Conservation (phyloP, 2,797 vertebrate genomes). For the Darevskia mixta region DNA sequence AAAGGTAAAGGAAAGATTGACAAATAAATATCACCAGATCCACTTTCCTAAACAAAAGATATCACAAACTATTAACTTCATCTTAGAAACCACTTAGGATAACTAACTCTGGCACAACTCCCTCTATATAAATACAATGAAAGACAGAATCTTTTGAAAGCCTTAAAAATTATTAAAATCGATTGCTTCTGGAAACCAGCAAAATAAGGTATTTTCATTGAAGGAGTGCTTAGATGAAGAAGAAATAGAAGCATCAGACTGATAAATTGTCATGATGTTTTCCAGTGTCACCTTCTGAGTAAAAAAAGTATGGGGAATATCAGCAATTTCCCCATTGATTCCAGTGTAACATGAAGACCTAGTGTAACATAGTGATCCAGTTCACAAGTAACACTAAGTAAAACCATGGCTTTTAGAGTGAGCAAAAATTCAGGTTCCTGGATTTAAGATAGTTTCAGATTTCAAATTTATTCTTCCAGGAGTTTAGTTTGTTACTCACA, state of each 20-base stretch:
- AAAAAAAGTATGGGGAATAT: too few species aligned
- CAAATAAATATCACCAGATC: constrained; percentile 67
- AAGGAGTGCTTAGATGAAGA: neutral
- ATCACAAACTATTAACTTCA: constrained; percentile 68
- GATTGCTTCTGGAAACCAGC: neutral
- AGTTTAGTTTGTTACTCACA: neutral
- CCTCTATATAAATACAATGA: constrained; percentile 62
- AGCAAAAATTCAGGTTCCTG: too few species aligned
- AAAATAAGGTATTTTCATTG: neutral
- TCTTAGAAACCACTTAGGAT: constrained; percentile 77
- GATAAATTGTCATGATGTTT: neutral
- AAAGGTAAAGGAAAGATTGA: constrained; percentile 72
- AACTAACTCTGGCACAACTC: constrained; percentile 65
- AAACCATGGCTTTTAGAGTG: neutral
- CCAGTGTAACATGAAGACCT: neutral
- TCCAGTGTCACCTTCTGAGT: neutral
- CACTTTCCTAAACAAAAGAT: constrained; percentile 67
- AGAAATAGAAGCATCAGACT: neutral
- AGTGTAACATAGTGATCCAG: neutral
- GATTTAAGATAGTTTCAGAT: neutral
- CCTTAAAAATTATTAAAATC: constrained; percentile 24
- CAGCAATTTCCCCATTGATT: neutral
- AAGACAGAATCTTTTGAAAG: constrained; percentile 42
- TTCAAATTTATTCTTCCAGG: neutral
- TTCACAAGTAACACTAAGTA: neutral